Evolutionary conservation across 2,113 vertebrate genomes (phyloP).

Genomic region (Crotalus helleri): DNA sequence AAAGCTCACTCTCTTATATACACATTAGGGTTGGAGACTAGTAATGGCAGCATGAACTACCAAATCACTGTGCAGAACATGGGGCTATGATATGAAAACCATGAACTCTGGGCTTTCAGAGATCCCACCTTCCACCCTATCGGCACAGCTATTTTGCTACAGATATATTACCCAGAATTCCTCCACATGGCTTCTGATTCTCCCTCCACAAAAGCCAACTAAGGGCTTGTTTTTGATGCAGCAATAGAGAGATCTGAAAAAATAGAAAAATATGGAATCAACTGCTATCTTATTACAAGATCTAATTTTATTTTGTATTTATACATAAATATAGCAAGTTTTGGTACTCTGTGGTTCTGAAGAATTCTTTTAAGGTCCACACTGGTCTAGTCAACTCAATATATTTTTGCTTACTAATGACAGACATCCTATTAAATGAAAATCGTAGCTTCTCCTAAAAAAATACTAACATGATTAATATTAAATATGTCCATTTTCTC

Average conservation of each 20-base stretch:
- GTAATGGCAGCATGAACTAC: not conserved
- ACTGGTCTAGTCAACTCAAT: not conserved
- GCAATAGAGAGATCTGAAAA: constrained; percentile 73
- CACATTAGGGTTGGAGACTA: not conserved
- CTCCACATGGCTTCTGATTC: constrained; percentile 86
- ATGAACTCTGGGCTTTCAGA: not conserved
- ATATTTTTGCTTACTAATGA: not conserved
- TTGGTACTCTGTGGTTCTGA: not conserved
- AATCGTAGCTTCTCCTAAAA: not conserved
- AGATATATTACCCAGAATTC: constrained; percentile 84
- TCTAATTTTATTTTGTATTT: not conserved
- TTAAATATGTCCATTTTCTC: not conserved
- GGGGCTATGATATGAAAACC: not conserved
- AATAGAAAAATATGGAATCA: not conserved
- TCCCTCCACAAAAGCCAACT: constrained; percentile 94
- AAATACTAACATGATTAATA: not conserved
- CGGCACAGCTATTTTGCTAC: fast-evolving
- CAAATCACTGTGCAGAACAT: not conserved
- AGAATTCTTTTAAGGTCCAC: not conserved
- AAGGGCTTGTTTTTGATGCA: constrained; percentile 88
- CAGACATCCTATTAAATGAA: not conserved
- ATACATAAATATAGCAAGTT: not conserved
- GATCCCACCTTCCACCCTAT: not conserved
- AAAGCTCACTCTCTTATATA: not conserved
- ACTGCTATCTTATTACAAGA: not conserved